phyloP scores from a whole-genome alignment of 2,888 invertebrate species.

The Axea sp. region DNA sequence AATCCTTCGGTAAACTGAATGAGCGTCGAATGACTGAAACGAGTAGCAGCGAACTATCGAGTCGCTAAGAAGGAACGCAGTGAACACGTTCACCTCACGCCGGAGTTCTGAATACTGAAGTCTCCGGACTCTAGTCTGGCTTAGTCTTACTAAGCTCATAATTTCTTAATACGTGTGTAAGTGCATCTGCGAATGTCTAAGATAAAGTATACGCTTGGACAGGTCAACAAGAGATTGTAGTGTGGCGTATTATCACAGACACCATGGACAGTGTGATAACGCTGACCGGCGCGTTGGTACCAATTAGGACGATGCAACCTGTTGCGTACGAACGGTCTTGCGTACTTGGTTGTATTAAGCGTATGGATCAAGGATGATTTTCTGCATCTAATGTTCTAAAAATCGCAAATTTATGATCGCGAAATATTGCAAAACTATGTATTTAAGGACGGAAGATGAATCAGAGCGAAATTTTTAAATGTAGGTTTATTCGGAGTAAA shows the following conservation, averaged over 20 bases:
- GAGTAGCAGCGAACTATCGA: conserved; percentile 50
- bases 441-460: too few species aligned
- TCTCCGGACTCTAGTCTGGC: conserved; percentile 50
- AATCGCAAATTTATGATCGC: too few species aligned
- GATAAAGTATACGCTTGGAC: conserved; percentile 31
- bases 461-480: too few species aligned
- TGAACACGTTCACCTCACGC: conserved; percentile 63
- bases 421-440: too few species aligned
- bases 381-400: too few species aligned
- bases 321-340: too few species aligned
- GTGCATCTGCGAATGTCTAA: conserved; percentile 54
- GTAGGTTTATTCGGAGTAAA: too few species aligned
- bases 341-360: too few species aligned
- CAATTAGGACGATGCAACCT: conserved; percentile 11
- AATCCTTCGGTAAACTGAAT: conserved; percentile 57
- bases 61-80: conserved; percentile 54
- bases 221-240: conserved; percentile 26
- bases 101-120: conserved; percentile 60
- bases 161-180: conserved; percentile 58
- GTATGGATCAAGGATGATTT: too few species aligned
- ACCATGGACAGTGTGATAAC: neutral
- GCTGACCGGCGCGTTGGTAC: neutral
- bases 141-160: conserved; percentile 59
- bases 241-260: neutral
- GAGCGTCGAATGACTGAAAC: conserved; percentile 54